phyloP scores from a whole-genome alignment of 2,888 invertebrate genomes.

The Mesochorus sp. region DNA sequence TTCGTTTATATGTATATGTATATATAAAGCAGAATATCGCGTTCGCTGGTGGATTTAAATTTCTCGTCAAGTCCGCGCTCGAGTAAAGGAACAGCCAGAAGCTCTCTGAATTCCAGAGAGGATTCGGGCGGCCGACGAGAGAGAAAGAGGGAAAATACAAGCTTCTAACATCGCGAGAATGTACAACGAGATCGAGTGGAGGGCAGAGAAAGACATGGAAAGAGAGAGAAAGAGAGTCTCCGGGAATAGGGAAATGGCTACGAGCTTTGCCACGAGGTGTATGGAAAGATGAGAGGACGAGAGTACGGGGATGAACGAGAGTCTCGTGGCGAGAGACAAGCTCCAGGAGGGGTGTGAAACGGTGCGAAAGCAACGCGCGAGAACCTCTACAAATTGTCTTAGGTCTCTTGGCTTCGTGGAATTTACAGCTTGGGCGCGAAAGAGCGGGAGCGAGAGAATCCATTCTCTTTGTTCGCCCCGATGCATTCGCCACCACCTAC shows the following conservation, averaged over 20 bases:
- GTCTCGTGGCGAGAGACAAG: not conserved
- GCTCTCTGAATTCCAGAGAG: slow-evolving; percentile 30
- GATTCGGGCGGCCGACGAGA: slow-evolving; percentile 11
- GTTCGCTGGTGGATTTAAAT: slow-evolving; percentile 38
- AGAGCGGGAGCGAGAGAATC: not conserved
- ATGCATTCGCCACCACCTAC: not conserved
- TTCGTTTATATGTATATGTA: not conserved
- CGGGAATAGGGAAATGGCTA: not conserved
- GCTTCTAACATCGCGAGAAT: slow-evolving; percentile 17
- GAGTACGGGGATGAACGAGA: not conserved
- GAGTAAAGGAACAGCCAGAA: not conserved
- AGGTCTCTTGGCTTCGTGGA: slow-evolving; percentile 52
- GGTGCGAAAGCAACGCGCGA: slow-evolving; percentile 39
- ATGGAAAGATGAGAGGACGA: not conserved
- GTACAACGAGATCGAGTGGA: slow-evolving; percentile 17
- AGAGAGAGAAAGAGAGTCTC: not conserved
- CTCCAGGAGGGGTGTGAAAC: slow-evolving; percentile 41
- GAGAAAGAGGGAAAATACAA: not conserved
- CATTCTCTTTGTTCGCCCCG: not conserved
- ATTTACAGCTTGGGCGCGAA: slow-evolving; percentile 38
- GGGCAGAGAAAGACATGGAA: not conserved
- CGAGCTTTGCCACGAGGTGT: slow-evolving; percentile 15
- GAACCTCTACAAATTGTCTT: slow-evolving; percentile 53
- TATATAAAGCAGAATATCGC: too few relatives aligned
- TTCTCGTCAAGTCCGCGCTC: slow-evolving; percentile 21